Evolutionary conservation across 2,888 invertebrate genomes (phyloP), one percentile per base, ranked within the genome.

Genomic region (Artemia sinica): DNA sequence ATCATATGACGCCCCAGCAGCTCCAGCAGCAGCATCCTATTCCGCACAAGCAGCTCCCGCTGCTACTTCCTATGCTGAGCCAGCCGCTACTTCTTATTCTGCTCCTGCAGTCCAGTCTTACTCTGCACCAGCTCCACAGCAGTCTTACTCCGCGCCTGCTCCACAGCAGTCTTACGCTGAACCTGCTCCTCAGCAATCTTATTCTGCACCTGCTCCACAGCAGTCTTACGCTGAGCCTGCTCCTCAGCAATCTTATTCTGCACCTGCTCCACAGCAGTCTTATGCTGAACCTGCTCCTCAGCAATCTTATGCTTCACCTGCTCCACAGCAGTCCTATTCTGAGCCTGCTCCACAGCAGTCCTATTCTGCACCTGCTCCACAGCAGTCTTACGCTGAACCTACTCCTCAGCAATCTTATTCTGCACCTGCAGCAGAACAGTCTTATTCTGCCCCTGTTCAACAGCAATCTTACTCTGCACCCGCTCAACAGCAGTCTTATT

Each of bases 1-100:
- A 12, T 65, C 67, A 1, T 69, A 69, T 65, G 66, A 67, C 11
- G 67, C 69, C 9, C 68, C 68, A 49, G 48, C 68, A 48, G 66
- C 70, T 3, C 68, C 70, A 8, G 48, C 68, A 48, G 66, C 70
- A 1, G 65, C 70, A 8, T 58, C 63, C 2, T 58, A 58, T 28
- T 58, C 63, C 8, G 63, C 63, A 58, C 63, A 41, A n/a, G 48
- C 51, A 14, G 68, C 48, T 67, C 69, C 69, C 14, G 28, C 66
- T 50, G 7, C 69, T 49, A 14, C 63, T n/a, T 65, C 67, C 1
- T 69, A 69, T 65, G 66, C 69, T 4, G 67, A 67, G 8, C 68
- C 68, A 49, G 48, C 68, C 18, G 66, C 70, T 7, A 50, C 70
- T 28, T 58, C 63, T 28, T 67, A 67, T 51, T 51, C 51, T 11